Conservation (phyloP, 2,797 vertebrate species). For the Jordanella pulchra region DNA sequence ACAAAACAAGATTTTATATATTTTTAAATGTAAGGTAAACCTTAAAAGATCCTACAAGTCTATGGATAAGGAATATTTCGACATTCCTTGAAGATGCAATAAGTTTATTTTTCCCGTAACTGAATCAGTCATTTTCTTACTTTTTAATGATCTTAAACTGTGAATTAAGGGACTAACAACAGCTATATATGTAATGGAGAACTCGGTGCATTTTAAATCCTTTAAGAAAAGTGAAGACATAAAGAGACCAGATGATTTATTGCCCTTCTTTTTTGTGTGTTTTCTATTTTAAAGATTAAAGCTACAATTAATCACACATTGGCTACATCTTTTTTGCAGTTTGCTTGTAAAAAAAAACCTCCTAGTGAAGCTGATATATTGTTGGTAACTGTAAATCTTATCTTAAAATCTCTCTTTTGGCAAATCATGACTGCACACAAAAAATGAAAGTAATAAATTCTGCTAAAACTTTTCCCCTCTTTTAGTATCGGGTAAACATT, state of each 20-base stretch:
- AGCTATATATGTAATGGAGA: not conserved
- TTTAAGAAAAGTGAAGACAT: not conserved
- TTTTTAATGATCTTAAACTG: not conserved
- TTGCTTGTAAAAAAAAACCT: not conserved
- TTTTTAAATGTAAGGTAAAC: not conserved
- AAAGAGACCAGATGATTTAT: not conserved
- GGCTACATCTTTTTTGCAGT: not conserved
- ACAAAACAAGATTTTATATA: slow-evolving; percentile 4
- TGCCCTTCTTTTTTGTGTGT: not conserved
- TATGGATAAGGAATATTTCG: not conserved
- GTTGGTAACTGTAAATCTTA: not conserved
- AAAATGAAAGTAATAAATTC: no score
- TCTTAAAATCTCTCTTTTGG: no score
- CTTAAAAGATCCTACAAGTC: slow-evolving; percentile 1
- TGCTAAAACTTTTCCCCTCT: no score
- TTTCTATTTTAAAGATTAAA: not conserved
- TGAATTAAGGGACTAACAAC: not conserved
- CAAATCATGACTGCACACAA: no score
- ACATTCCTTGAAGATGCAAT: slow-evolving; percentile 7
- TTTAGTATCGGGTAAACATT: no score
- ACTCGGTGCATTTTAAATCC: not conserved
- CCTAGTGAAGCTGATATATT: not conserved
- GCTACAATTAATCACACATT: not conserved
- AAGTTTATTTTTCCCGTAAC: not conserved
- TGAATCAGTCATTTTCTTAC: not conserved